phyloP scores from a whole-genome alignment of 1,140 invertebrate genomes.

The Aphaenogaster floridana region DNA sequence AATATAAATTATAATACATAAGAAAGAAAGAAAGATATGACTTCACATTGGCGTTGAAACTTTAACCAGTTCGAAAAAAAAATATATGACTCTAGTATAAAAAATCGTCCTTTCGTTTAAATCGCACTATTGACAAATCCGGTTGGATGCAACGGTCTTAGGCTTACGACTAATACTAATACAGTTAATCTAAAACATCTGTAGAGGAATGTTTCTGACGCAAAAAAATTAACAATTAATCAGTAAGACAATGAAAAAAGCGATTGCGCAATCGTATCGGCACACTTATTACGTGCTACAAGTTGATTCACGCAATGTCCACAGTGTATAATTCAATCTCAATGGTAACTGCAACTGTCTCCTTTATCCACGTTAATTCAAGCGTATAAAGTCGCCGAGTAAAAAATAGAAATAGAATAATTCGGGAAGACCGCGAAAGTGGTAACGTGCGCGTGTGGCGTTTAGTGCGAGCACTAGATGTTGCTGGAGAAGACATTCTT shows the following conservation, averaged over 20 bases:
- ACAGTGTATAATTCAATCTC: background rate
- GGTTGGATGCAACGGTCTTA: background rate
- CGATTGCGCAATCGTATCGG: background rate
- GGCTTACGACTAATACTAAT: slow-evolving; percentile 11
- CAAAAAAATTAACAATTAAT: slow-evolving; percentile 2
- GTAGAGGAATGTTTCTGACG: background rate
- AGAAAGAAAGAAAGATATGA: background rate
- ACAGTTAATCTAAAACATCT: background rate
- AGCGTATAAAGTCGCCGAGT: background rate
- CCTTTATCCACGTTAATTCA: background rate
- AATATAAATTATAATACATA: background rate
- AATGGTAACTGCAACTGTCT: slow-evolving; percentile 25
- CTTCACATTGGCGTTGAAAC: background rate
- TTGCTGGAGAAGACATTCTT: slow-evolving; percentile 83
- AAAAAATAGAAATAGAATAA: slow-evolving; percentile 6
- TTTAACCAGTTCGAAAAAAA: background rate
- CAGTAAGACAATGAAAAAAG: background rate
- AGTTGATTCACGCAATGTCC: background rate
- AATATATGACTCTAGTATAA: background rate
- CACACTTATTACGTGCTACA: background rate
- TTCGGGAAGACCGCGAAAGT: slow-evolving; percentile 4
- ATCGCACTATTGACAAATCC: background rate
- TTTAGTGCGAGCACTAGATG: slow-evolving; percentile 47
- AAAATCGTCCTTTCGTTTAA: background rate
- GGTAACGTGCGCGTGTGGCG: too few relatives aligned